Conservation (phyloP, 1,140 invertebrate genomes). For the Pseudobourletiella spinata region DNA sequence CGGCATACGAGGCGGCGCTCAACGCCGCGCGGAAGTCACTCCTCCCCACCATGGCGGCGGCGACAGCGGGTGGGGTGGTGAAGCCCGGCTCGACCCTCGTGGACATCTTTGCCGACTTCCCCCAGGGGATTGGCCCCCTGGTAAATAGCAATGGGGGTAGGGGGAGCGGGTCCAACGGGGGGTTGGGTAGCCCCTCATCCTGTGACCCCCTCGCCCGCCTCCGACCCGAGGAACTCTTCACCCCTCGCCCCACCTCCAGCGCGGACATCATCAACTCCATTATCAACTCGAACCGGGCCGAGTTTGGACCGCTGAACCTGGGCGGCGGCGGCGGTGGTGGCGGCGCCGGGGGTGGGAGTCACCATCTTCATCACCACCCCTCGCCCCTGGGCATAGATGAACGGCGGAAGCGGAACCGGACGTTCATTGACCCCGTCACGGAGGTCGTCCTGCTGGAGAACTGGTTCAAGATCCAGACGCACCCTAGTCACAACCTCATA, state of each 20-base stretch:
- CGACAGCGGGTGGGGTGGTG: background rate
- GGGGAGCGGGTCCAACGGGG: background rate
- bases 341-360: no score
- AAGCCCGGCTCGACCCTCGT: background rate
- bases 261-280: slow-evolving; percentile 32
- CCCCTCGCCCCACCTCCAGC: slow-evolving; percentile 18
- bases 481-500: slow-evolving; percentile 92
- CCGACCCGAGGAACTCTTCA: slow-evolving; percentile 21
- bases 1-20: slow-evolving; percentile 13
- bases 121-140: background rate
- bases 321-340: slow-evolving; percentile 42
- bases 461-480: slow-evolving; percentile 97
- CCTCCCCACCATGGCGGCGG: background rate
- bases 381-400: slow-evolving; percentile 51
- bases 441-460: slow-evolving; percentile 90
- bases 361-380: slow-evolving; percentile 45
- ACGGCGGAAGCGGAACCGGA: slow-evolving; percentile 83
- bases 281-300: slow-evolving; percentile 42
- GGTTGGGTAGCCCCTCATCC: background rate
- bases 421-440: slow-evolving; percentile 97
- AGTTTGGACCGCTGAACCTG: slow-evolving; percentile 39
- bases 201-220: slow-evolving; percentile 19
- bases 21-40: background rate
- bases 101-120: slow-evolving; percentile 31
- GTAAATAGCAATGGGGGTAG: background rate